Percentiles rank a stretch among this genome's conserved stretches.
phyloP scores from a whole-genome alignment of 1,140 invertebrate genomes.

The Phortica variegata region DNA sequence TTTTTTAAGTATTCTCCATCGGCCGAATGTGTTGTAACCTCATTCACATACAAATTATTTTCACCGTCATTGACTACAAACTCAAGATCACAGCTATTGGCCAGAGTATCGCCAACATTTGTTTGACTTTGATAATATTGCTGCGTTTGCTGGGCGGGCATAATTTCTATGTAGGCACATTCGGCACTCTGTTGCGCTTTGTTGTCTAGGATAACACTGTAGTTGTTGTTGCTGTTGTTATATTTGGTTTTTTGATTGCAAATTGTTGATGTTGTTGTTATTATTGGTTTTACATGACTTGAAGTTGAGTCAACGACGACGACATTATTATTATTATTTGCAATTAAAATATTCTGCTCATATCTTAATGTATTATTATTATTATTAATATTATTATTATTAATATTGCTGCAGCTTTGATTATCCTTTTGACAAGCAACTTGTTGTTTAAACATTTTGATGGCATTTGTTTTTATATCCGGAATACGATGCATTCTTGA shows the following conservation, averaged over 20 bases:
- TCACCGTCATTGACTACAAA: too few relatives aligned
- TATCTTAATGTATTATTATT: slow-evolving; percentile 17
- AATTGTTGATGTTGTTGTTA: slow-evolving; percentile 7
- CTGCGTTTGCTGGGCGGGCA: neutral
- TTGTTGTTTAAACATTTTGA: too few relatives aligned
- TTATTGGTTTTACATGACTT: slow-evolving; percentile 1
- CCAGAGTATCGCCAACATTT: too few relatives aligned
- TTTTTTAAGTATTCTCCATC: neutral
- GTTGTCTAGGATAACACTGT: neutral
- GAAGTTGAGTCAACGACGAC: slow-evolving; percentile 4
- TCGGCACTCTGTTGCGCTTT: too few relatives aligned
- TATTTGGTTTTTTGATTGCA: too few relatives aligned
- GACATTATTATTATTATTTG: slow-evolving; percentile 19
- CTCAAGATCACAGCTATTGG: neutral
- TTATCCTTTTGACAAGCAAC: too few relatives aligned
- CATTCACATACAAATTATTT: too few relatives aligned
- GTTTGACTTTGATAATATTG: slow-evolving; percentile 17
- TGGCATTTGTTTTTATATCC: too few relatives aligned
- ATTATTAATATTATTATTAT: slow-evolving; percentile 12
- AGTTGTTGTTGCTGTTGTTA: slow-evolving; percentile 7
- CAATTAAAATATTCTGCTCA: slow-evolving; percentile 27
- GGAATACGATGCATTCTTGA: too few relatives aligned
- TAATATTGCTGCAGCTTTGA: slow-evolving; percentile 6
- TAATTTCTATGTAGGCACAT: too few relatives aligned
- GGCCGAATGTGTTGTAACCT: neutral